Evolutionary conservation across 2,113 vertebrate species (phyloP).

Genomic region (Mystacornis crossleyi): DNA sequence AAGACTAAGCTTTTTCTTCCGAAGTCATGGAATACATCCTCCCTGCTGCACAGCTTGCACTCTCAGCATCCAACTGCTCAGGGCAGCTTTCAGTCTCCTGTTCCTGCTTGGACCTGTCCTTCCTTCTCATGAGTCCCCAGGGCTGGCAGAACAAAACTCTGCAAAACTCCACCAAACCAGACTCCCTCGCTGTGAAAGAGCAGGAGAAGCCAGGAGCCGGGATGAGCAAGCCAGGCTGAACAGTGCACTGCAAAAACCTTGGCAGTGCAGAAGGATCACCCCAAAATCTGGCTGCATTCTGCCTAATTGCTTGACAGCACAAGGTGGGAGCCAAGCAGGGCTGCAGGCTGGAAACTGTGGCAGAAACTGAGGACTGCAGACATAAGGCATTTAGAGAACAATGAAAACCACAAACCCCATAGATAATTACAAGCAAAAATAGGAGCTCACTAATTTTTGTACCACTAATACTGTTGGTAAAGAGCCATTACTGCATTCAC

Average conservation of each 20-base stretch:
- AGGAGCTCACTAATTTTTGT: background rate
- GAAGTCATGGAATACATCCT: background rate
- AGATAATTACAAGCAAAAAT: background rate
- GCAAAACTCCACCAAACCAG: background rate
- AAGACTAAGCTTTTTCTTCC: background rate
- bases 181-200: rapidly evolving
- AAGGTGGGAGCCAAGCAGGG: background rate
- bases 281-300: background rate
- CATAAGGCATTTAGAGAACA: background rate
- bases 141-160: background rate
- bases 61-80: background rate
- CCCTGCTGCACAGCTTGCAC: background rate
- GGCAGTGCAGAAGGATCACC: background rate
- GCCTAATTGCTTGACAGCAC: background rate
- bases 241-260: background rate
- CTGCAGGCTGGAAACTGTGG: background rate
- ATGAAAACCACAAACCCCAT: background rate
- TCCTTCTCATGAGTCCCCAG: background rate
- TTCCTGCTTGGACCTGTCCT: background rate
- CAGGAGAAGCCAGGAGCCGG: background rate
- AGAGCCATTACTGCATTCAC: background rate
- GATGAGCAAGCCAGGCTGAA: background rate
- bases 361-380: background rate
- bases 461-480: background rate
- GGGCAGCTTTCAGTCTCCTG: background rate